Evolutionary conservation across 2,113 vertebrate genomes (phyloP), one percentile per base, ranked within the genome.

Genomic region (Aspidoscelis tigris): DNA sequence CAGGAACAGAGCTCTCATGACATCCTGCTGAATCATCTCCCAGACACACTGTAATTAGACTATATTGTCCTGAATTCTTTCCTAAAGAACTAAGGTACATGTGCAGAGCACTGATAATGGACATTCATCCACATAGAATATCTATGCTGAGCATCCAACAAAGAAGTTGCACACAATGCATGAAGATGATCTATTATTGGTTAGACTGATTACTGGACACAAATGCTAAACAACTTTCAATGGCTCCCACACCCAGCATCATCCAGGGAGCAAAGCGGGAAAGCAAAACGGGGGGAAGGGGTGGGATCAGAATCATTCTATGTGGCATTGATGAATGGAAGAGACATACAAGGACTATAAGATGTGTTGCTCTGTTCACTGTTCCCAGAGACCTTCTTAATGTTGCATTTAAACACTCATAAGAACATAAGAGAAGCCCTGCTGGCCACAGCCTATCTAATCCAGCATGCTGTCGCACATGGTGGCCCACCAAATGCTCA

Each of bases 41-140:
- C 50, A 83, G 64, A 84, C 84, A 8, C 9, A 86, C 72, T 76
- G 66, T 88, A 72, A 90, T 87, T 84, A 4, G 68, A 64, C 76
- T 87, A 85, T 78, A 83, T 47, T 84, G 55, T 77, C 71, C 66
- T 39, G 80, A 6, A 33, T 83, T 89, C 47, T 76, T 89, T 87
- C 87, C 76, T 86, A 44, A 12, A 78, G 66, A 88, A 87, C 86
- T 26, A 43, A 90, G 26, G 16, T 90, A 16, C 58, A 74, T 9
- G 4, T 0, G 0, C 47, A n/a, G 10, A 77, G 66, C 24, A 83
- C 65, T 78, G 47, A 85, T 33, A 79, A 3, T 10, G 82, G 43
- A 10, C 22, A 83, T 58, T 53, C 47, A 14, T 75, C 16, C 20
- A 68, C 20, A 22, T 78, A 21, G 22, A 22, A 11, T 41, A 72